Evolutionary conservation across 2,113 vertebrate species (phyloP).

Genomic region (Columba livia): DNA sequence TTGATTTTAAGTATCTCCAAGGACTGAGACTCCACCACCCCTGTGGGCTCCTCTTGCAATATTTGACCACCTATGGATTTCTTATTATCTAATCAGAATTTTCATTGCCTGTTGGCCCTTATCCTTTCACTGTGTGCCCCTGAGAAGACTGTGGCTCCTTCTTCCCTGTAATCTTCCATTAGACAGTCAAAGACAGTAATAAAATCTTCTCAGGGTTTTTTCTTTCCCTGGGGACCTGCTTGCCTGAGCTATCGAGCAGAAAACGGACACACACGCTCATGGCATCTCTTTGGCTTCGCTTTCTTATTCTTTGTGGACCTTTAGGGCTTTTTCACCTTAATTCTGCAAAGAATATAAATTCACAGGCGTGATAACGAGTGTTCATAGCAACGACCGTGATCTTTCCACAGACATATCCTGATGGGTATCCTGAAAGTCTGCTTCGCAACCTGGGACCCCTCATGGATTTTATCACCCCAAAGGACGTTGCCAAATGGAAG

Average conservation of each 20-base stretch:
- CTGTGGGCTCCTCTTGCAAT: background rate
- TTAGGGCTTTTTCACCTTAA: background rate
- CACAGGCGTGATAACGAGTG: background rate
- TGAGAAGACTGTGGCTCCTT: background rate
- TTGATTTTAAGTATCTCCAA: background rate
- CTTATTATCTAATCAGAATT: background rate
- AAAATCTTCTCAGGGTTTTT: background rate
- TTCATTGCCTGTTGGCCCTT: background rate
- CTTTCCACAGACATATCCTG: constrained; percentile 55
- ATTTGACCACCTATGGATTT: background rate
- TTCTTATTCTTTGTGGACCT: background rate
- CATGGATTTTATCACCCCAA: accelerated
- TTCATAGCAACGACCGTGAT: accelerated
- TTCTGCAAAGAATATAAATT: background rate
- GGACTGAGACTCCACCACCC: background rate
- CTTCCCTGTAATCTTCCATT: background rate
- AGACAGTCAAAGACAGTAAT: background rate
- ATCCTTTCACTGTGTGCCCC: background rate
- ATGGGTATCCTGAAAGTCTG: constrained; percentile 67
- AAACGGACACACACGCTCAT: background rate
- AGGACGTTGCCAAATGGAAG: constrained; percentile 58
- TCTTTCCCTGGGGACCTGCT: background rate
- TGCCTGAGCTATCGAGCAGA: background rate
- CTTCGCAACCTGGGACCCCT: background rate
- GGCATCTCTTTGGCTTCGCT: background rate